Base-by-base conservation (phyloP, 2,113 vertebrate species). In the Sylvilagus bachmani region DNA sequence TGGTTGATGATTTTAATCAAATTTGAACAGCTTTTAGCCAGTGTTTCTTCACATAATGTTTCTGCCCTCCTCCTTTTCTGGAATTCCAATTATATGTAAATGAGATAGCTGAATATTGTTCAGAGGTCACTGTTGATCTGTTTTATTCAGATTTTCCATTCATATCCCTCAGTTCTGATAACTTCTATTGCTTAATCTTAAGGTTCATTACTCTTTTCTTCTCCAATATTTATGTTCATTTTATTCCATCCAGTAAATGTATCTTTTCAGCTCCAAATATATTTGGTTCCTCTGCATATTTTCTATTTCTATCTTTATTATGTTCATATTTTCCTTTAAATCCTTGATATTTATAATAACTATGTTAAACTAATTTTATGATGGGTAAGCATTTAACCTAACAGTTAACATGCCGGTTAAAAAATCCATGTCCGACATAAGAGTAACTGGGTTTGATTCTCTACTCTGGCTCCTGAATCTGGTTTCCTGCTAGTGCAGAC, bases 21-120 rank as follows among this genome's bases (percentile, higher is more conserved):
- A 93, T 91, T 81, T 71, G 62, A 49, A 61, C 70, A 81, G 61
- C 6, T 49, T 96, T 67, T 10, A 87, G 74, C 10, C 64, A 86
- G 22, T 80, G n/a, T 73, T 67, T 71, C 22, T 79, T 53, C 27
- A 66, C 12, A 22, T 79, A 24, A 29, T 55, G 70, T 82, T 89
- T 90, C 36, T 80, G 11, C 25, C 24, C 3, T 6, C 27, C 7
- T 19, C 22, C 14, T 66, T 61, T 92, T 29, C 19, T 74, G 22
- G 8, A 92, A 22, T 6, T 66, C n/a, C 14, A 81, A 51, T 71
- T 58, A 85, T 36, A 38, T 19, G 1, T 78, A 70, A 58, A 58
- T 90, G 78, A 86, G 29, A 86, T 8, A 73, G 19, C 4, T 69
- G n/a, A n/a, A 71, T 67, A 85, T 62, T 85, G 9, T 49, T 93